Conservation (phyloP, 1,140 invertebrate species). For the Heliconius eleuchia region DNA sequence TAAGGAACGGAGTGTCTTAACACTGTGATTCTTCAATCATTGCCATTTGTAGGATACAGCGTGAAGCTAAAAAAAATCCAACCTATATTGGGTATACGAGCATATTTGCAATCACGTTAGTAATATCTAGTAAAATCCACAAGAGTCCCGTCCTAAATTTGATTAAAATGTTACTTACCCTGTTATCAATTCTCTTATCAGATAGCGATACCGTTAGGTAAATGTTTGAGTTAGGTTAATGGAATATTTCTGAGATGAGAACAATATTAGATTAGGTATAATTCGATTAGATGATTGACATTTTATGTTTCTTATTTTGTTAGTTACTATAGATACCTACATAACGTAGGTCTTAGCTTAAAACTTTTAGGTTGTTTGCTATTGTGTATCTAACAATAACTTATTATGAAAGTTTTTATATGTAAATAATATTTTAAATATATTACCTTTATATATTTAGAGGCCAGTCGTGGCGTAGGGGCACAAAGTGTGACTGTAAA, state of each 20-base stretch:
- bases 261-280: neutral
- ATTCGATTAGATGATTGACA: neutral
- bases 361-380: too few relatives aligned
- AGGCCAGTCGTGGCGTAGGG: too few relatives aligned
- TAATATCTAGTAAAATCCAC: conserved; percentile 3
- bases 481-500: too few relatives aligned
- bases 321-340: neutral
- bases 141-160: conserved; percentile 8
- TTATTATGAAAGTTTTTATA: too few relatives aligned
- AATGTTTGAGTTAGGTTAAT: conserved; percentile 6
- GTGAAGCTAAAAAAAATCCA: too few relatives aligned
- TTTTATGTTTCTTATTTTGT: neutral
- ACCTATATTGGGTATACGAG: too few relatives aligned
- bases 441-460: too few relatives aligned
- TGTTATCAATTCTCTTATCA: conserved; percentile 5
- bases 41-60: neutral
- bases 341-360: too few relatives aligned
- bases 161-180: conserved; percentile 1
- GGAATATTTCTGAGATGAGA: neutral
- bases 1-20: too few relatives aligned
- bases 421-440: too few relatives aligned
- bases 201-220: conserved; percentile 3
- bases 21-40: neutral
- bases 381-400: too few relatives aligned
- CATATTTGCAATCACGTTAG: neutral